Base-by-base conservation (phyloP, 2,113 vertebrate genomes). In the Periophthalmodon schlosseri region DNA sequence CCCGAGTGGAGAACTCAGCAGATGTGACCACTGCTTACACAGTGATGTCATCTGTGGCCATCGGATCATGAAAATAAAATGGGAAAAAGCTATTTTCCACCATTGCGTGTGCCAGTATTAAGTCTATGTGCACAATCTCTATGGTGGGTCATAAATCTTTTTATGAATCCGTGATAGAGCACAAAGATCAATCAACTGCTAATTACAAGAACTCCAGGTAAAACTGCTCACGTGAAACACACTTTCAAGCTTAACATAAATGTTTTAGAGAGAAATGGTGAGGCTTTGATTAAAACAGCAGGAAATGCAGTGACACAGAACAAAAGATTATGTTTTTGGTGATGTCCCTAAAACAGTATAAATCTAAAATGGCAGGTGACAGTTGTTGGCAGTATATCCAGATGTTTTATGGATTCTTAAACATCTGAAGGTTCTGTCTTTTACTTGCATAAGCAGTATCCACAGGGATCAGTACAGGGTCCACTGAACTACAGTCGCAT, bases 51-150 rank as follows among this genome's bases (percentile, higher is more conserved):
- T 84, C 72, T 61, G 50, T 44, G 16, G 73, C 61, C 72, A 65
- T 82, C 79, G 74, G 57, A 84, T 72, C 81, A 82, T 67, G 66
- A 84, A 83, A 87, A 86, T 74, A 65, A 82, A 84, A 84, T 78
- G 69, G 78, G 66, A 74, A 61, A 65, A 57, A 65, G 2, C 44
- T 2, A 56, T 63, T 78, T 24, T 39, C 28, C 24, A 63, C 28
- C 60, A 75, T 75, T 75, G 18, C 8, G 39, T 13, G 16, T 36
- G 33, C 2, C 8, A 28, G 13, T 4, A 10, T 23, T 21, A 34
- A 13, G 21, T 28, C 11, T 58, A 23, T 4, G 11, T 58, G 57
- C 12, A 20, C 16, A 47, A 52, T 20, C 16, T 52, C 49, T 20
- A 52, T 52, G 16, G 49, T 52, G 20, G 8, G 20, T 21, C 2